Percentiles rank a stretch among this genome's conserved stretches.
phyloP scores from a whole-genome alignment of 2,113 vertebrate species.

The Macaca nemestrina region DNA sequence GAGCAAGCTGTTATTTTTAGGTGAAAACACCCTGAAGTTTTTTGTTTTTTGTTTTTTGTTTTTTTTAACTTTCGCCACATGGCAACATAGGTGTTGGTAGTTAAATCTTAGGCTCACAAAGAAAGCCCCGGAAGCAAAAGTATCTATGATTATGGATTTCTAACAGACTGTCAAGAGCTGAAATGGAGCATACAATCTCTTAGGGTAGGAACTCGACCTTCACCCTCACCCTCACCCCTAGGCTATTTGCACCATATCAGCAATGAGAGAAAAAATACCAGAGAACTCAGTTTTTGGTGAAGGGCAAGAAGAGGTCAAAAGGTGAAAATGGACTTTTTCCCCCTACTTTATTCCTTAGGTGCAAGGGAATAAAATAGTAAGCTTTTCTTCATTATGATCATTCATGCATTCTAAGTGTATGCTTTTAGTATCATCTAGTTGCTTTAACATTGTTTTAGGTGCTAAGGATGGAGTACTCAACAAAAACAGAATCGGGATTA shows the following conservation, averaged over 20 bases:
- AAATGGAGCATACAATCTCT: background rate
- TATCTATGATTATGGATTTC: background rate
- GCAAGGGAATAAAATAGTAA: background rate
- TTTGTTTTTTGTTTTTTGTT: background rate
- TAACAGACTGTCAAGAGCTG: background rate
- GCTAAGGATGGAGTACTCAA: background rate
- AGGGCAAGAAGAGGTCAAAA: background rate
- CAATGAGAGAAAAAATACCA: background rate
- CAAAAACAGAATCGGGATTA: background rate
- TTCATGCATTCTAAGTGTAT: background rate
- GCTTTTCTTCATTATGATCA: background rate
- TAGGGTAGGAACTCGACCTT: background rate
- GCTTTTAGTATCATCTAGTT: background rate
- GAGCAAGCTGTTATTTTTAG: constrained; percentile 42
- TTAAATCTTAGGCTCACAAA: background rate
- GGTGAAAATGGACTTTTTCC: background rate
- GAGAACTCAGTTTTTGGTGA: background rate
- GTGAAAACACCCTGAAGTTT: background rate
- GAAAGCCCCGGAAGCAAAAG: background rate
- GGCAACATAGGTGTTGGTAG: background rate
- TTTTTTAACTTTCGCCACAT: background rate
- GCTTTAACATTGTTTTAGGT: background rate
- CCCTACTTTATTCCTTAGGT: background rate
- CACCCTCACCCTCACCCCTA: background rate
- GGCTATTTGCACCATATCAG: background rate